Evolutionary conservation across 2,888 invertebrate genomes (phyloP).

Genomic region (Catonia carolina): DNA sequence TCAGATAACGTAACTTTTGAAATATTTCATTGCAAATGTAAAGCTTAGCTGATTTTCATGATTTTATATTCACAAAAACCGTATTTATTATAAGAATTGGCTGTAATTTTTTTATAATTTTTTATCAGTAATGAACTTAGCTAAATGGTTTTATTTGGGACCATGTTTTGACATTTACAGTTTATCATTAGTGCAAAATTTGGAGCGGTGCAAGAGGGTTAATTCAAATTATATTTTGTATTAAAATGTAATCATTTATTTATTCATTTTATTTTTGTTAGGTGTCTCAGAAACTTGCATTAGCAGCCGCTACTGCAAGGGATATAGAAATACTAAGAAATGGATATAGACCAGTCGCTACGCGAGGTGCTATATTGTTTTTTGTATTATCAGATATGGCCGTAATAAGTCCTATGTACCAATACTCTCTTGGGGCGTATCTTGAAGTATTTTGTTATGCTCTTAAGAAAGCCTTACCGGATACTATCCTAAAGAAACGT

Average conservation of each 20-base stretch:
- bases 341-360: slow-evolving; percentile 78
- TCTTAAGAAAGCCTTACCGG: slow-evolving; percentile 73
- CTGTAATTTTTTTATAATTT: no score
- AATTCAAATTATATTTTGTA: no score
- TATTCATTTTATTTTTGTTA: slow-evolving; percentile 34
- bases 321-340: slow-evolving; percentile 80
- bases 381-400: slow-evolving; percentile 89
- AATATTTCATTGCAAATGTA: no score
- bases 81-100: no score
- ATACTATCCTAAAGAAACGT: slow-evolving; percentile 65
- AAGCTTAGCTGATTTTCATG: no score
- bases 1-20: no score
- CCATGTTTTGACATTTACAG: no score
- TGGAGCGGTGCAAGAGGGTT: no score
- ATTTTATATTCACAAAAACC: no score
- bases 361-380: slow-evolving; percentile 81
- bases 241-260: not conserved
- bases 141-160: no score
- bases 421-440: slow-evolving; percentile 80
- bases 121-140: no score
- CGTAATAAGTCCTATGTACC: slow-evolving; percentile 83
- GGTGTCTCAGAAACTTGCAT: slow-evolving; percentile 66
- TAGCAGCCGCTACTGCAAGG: slow-evolving; percentile 65
- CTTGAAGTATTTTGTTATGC: slow-evolving; percentile 78
- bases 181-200: no score